Percentiles rank a stretch among this genome's conserved stretches.
Conservation (phyloP, 2,888 invertebrate species). For the Cheilosia vernalis region DNA sequence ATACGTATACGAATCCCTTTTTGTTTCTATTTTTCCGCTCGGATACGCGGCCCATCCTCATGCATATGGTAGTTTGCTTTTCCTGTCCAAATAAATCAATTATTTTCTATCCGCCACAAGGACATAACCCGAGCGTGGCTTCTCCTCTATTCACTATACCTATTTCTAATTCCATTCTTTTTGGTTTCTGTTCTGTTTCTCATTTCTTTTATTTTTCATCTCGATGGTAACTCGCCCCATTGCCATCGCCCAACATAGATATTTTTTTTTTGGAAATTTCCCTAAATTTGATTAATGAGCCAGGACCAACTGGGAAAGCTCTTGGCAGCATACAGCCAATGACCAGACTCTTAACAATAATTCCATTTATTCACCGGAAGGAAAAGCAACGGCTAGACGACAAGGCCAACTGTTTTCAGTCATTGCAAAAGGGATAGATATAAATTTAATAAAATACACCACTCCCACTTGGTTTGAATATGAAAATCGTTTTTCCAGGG, state of each 20-base stretch:
- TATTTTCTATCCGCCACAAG: slow-evolving; percentile 35
- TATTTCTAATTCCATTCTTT: neutral
- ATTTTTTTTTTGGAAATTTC: slow-evolving; percentile 40
- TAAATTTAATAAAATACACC: slow-evolving; percentile 18
- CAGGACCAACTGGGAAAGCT: slow-evolving; percentile 37
- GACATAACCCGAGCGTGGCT: slow-evolving; percentile 36
- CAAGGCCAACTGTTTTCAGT: slow-evolving; percentile 42
- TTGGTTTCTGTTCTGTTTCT: neutral
- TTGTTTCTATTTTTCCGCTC: neutral
- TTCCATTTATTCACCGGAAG: slow-evolving; percentile 57
- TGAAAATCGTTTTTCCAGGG: slow-evolving; percentile 33
- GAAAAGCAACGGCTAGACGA: neutral
- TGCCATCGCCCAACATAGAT: neutral
- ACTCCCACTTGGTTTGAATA: slow-evolving; percentile 28
- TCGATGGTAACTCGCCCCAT: slow-evolving; percentile 3
- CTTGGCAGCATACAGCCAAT: slow-evolving; percentile 61
- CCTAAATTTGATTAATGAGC: slow-evolving; percentile 71
- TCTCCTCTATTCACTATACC: neutral
- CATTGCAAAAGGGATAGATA: slow-evolving; percentile 22
- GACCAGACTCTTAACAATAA: slow-evolving; percentile 59
- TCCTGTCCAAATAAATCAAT: slow-evolving; percentile 52
- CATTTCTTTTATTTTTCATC: slow-evolving; percentile 31
- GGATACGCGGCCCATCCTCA: slow-evolving; percentile 21
- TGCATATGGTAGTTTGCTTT: slow-evolving; percentile 70
- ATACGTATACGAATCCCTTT: slow-evolving; percentile 16